These are phyloP conservation scores for Heloderma charlesbogerti DNA, from an alignment of 2,113 vertebrate genomes.

Conservation along the genomic window DNA sequence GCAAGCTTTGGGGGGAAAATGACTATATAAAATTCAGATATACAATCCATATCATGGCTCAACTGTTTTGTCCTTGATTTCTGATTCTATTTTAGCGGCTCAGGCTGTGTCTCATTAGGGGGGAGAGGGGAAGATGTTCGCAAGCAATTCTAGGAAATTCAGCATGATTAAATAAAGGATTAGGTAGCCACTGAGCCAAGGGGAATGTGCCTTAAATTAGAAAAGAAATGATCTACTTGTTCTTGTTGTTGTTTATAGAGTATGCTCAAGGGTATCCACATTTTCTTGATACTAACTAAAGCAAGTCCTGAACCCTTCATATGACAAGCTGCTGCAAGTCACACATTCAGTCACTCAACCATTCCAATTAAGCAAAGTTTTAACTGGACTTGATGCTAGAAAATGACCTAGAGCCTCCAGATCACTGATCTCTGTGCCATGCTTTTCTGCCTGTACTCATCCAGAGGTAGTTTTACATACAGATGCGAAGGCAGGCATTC, in stretches of 20 bases:
- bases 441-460: neutral
- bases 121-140: neutral
- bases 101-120: neutral
- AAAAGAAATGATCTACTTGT: neutral
- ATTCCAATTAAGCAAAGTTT: conserved; percentile 17
- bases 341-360: conserved; percentile 16
- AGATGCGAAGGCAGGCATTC: neutral
- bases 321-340: conserved; percentile 17
- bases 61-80: conserved; percentile 8
- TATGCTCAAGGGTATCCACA: neutral
- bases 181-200: neutral
- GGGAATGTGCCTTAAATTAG: neutral
- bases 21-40: neutral
- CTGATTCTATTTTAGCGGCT: conserved; percentile 16
- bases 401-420: neutral
- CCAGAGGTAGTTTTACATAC: neutral
- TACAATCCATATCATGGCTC: neutral
- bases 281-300: conserved; percentile 37
- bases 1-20: neutral
- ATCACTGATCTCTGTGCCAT: neutral
- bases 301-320: conserved; percentile 18
- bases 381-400: neutral
- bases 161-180: conserved; percentile 31
- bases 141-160: conserved; percentile 21
- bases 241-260: conserved; percentile 12